Evolutionary conservation across 2,113 vertebrate species (phyloP).

Genomic region (Polypterus senegalus): DNA sequence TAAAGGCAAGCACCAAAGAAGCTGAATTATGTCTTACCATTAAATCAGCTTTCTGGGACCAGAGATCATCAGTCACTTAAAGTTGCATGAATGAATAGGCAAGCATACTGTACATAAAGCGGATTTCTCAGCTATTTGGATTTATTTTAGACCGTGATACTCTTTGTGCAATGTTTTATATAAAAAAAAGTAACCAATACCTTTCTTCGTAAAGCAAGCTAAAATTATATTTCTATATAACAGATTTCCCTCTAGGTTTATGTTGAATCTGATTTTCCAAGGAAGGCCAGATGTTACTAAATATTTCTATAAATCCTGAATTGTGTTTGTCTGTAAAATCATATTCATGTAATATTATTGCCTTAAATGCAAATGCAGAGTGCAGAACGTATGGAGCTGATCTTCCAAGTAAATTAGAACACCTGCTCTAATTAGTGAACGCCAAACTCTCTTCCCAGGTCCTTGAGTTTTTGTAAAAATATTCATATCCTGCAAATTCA

Average conservation of each 20-base stretch:
- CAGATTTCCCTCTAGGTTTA: constrained; percentile 30
- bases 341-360: constrained; percentile 14
- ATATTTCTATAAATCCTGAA: constrained; percentile 39
- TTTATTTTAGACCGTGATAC: too few relatives aligned
- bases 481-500: too few relatives aligned
- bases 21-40: too few relatives aligned
- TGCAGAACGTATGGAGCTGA: background rate
- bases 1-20: too few relatives aligned
- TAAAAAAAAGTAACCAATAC: background rate
- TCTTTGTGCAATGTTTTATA: too few relatives aligned
- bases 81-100: too few relatives aligned
- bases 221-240: constrained; percentile 27
- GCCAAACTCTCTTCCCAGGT: too few relatives aligned
- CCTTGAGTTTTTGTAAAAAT: too few relatives aligned
- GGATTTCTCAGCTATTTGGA: too few relatives aligned
- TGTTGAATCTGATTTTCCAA: constrained; percentile 24
- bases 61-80: too few relatives aligned
- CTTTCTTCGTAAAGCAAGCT: constrained; percentile 14
- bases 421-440: background rate
- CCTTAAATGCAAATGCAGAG: background rate
- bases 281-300: constrained; percentile 23
- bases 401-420: constrained; percentile 1
- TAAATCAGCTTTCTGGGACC: too few relatives aligned
- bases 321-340: constrained; percentile 30
- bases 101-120: too few relatives aligned